Base-by-base conservation (phyloP, 2,888 invertebrate genomes). In the Ichneumoninae sp. region DNA sequence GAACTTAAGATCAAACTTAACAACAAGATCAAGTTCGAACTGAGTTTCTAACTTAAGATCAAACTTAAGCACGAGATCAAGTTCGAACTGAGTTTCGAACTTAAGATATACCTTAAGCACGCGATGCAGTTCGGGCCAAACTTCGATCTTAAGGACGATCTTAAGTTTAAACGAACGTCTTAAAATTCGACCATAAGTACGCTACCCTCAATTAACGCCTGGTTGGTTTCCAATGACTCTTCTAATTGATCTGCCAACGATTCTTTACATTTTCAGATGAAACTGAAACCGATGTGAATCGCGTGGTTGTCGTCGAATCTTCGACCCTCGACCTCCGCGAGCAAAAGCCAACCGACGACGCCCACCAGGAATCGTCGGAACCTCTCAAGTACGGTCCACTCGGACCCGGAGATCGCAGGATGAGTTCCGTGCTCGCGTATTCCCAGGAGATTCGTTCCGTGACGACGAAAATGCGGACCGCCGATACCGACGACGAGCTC, bases 341-440 rank as follows among this genome's bases (percentile, higher is more conserved):
- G 60, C 80, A 54, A 65, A 82, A 68, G 62, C 52, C 72, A n/a
- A 65, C 57, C 30, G 82, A 75, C 7, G 82, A 84, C 22, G 22
- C 33, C 1, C 47, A 68, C 7, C 77, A 79, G 19, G 54, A 78
- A 22, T 79, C 80, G 19, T 30, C 77, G 40, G 70, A 71, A 1
- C 87, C 83, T 1, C 50, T 92, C 6, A 91, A 88, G 62, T 92
- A 91, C 62, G 93, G 92, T 10, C 91, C 92, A 0, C 0, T 91
- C 3, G 91, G 90, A 13, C 90, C 90, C 6, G 91, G 90, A 0
- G 86, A 91, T 87, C 84, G 89, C 26, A 89, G 89, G 82, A 88
- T 86, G 3, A 83, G 72, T 52, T 70, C 79, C 7, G 22, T 16
- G 5, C 26, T 22, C 22, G 10, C 10, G 8, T 40, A 78, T 50